A percentile compares a stretch with the other conserved stretches of the same genome.
Conservation (phyloP, 2,888 invertebrate species). For the Limnephilus lunatus region DNA sequence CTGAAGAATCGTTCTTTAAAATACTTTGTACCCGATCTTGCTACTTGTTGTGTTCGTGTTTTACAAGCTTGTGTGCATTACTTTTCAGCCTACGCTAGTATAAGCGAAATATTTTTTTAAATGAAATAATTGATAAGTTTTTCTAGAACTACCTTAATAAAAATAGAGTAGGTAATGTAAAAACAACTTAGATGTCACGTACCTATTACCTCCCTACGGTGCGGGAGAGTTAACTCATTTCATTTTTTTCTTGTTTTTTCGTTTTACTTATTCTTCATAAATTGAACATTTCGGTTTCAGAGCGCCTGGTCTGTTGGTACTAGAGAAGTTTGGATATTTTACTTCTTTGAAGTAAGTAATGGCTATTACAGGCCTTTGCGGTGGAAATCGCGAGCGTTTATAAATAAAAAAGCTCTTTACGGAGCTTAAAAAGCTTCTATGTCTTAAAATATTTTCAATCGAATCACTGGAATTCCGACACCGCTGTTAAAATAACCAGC, state of each 20-base stretch:
- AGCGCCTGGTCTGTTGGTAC: background rate
- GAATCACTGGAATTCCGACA: background rate
- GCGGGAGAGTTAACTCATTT: too few species aligned
- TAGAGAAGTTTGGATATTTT: background rate
- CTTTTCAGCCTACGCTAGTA: too few species aligned
- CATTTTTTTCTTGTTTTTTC: background rate
- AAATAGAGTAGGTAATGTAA: too few species aligned
- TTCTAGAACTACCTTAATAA: too few species aligned
- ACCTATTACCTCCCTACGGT: too few species aligned
- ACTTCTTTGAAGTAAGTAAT: background rate
- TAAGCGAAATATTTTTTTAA: too few species aligned
- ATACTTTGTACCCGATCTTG: too few species aligned
- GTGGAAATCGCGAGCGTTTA: background rate
- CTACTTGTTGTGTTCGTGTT: too few species aligned
- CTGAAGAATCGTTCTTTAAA: too few species aligned
- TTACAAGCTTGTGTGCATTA: too few species aligned
- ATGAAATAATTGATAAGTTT: too few species aligned
- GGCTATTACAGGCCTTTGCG: background rate
- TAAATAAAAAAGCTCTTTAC: background rate
- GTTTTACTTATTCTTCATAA: background rate
- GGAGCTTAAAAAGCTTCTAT: background rate
- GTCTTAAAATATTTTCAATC: background rate
- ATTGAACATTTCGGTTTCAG: background rate
- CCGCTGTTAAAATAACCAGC: background rate
- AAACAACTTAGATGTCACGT: too few species aligned